These are phyloP conservation scores for Cyprinella venusta DNA, from an alignment of 2,797 vertebrate species.

Conservation along the genomic window DNA sequence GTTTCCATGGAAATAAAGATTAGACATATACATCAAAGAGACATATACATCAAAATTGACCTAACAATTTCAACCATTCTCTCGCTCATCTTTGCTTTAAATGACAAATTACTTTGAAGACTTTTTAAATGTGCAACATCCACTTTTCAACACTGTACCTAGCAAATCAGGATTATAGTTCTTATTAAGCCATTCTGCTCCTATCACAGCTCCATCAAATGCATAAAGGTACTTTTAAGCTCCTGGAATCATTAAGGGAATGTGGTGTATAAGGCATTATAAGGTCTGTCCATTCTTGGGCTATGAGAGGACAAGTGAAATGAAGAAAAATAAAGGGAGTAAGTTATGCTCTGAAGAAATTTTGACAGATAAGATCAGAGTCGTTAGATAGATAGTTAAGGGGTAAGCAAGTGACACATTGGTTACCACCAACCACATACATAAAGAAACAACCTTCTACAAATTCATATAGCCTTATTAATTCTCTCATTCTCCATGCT, in stretches of 20 bases:
- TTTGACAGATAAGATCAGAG: constrained; percentile 62
- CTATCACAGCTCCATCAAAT: constrained; percentile 35
- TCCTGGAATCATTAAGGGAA: constrained; percentile 34
- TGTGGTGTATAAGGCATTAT: constrained; percentile 35
- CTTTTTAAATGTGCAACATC: constrained; percentile 11
- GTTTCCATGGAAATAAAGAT: constrained; percentile 72
- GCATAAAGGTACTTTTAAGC: constrained; percentile 37
- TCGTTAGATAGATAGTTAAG: constrained; percentile 43
- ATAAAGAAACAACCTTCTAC: background rate
- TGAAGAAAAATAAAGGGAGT: constrained; percentile 58
- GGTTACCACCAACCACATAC: constrained; percentile 8
- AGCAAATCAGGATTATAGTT: background rate
- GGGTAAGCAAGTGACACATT: constrained; percentile 35
- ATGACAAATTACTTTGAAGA: constrained; percentile 7
- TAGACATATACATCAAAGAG: constrained; percentile 64
- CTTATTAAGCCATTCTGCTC: background rate
- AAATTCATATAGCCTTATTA: constrained; percentile 6
- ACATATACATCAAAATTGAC: constrained; percentile 64
- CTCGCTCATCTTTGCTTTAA: constrained; percentile 10
- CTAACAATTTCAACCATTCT: background rate
- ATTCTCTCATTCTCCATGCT: constrained; percentile 45
- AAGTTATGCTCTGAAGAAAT: constrained; percentile 50
- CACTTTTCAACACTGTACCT: constrained; percentile 21
- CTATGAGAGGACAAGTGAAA: constrained; percentile 42
- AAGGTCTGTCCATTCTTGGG: constrained; percentile 40